phyloP scores from a whole-genome alignment of 1,140 invertebrate species.

The Aculops lycopersici region DNA sequence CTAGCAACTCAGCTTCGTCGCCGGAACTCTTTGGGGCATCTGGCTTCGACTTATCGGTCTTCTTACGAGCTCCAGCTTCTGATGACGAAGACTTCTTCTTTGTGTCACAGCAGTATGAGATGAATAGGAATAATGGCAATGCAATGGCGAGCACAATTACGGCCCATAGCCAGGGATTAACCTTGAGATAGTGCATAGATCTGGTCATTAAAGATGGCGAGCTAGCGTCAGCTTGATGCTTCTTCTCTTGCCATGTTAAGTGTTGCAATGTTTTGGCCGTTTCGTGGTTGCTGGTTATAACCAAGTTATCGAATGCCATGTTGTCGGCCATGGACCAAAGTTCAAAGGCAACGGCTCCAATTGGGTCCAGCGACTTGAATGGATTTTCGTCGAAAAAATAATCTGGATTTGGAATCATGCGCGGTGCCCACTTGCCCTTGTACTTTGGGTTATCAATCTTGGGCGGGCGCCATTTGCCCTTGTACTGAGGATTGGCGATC shows the following conservation, averaged over 20 bases:
- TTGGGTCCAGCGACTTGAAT: slow-evolving; percentile 48
- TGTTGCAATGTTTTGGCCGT: slow-evolving; percentile 43
- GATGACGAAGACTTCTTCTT: slow-evolving; percentile 12
- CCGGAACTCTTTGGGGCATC: slow-evolving; percentile 15
- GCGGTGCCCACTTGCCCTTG: slow-evolving; percentile 67
- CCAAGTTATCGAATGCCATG: slow-evolving; percentile 76
- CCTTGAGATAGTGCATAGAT: slow-evolving; percentile 38
- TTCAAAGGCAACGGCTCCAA: slow-evolving; percentile 58
- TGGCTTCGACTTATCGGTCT: slow-evolving; percentile 23
- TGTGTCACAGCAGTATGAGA: slow-evolving; percentile 40
- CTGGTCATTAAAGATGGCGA: slow-evolving; percentile 31
- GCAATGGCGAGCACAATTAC: slow-evolving; percentile 45
- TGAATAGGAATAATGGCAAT: slow-evolving; percentile 38
- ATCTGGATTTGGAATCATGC: slow-evolving; percentile 52
- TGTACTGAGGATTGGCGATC: slow-evolving; percentile 62
- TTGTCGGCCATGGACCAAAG: slow-evolving; percentile 87
- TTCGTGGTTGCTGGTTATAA: slow-evolving; percentile 51
- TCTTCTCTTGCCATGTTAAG: slow-evolving; percentile 53
- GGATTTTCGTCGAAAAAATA: slow-evolving; percentile 70
- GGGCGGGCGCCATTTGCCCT: slow-evolving; percentile 64
- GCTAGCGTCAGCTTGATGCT: slow-evolving; percentile 39
- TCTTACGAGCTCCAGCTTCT: slow-evolving; percentile 17
- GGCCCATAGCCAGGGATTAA: slow-evolving; percentile 63
- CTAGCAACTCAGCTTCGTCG: neutral
- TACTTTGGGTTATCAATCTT: slow-evolving; percentile 76